Evolutionary conservation across 2,797 vertebrate genomes (phyloP).

Genomic region (Helarctos malayanus): DNA sequence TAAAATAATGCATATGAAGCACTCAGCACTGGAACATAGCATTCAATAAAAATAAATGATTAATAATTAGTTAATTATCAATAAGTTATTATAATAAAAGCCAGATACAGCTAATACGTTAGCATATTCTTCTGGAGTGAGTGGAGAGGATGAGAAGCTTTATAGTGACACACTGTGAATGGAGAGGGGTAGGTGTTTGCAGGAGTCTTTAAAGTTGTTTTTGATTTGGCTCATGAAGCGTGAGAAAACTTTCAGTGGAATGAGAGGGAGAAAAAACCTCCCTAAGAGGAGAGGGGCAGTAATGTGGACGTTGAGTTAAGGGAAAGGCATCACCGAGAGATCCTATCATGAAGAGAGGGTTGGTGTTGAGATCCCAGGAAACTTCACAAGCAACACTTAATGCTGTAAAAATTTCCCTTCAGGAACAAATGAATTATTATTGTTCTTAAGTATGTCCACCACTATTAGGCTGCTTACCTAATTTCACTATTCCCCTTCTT

Average conservation of each 20-base stretch:
- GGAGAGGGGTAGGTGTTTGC: neutral
- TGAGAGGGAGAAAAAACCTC: neutral
- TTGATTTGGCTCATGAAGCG: neutral
- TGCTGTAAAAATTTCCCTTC: neutral
- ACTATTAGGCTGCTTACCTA: neutral
- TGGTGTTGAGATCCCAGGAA: neutral
- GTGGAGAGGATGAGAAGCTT: neutral
- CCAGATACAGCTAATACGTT: neutral
- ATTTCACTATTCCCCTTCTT: slow-evolving; percentile 17
- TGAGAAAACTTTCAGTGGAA: neutral
- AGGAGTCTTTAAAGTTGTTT: neutral
- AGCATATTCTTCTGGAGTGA: neutral
- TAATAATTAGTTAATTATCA: slow-evolving; percentile 18
- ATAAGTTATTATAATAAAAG: neutral
- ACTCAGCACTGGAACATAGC: neutral
- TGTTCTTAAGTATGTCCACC: neutral
- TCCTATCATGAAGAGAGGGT: neutral
- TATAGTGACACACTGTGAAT: neutral
- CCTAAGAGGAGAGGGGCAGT: neutral
- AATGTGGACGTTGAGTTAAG: neutral
- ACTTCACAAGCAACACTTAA: neutral
- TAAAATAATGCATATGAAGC: neutral
- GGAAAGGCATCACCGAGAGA: neutral
- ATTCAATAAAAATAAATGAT: neutral
- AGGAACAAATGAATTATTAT: neutral